A percentile compares a stretch with the other conserved stretches of the same genome.
phyloP scores from a whole-genome alignment of 2,888 invertebrate genomes.

The Uropetala carovei region DNA sequence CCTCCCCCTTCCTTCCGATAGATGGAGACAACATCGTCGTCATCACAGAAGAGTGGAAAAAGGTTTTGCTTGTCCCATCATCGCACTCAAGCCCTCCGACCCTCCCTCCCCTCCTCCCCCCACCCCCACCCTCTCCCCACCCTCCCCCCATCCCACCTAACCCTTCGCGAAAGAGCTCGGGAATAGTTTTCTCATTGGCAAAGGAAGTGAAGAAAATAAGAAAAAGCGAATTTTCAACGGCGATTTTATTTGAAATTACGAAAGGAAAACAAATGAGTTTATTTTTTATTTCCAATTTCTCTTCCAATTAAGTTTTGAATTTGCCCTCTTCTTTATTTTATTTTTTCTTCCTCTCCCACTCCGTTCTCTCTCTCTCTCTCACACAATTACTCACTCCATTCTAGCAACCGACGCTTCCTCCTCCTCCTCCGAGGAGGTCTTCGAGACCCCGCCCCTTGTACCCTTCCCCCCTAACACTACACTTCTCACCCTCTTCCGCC shows the following conservation, averaged over 20 bases:
- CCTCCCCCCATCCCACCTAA: not conserved
- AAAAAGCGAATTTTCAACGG: slow-evolving; percentile 23
- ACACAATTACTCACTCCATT: slow-evolving; percentile 13
- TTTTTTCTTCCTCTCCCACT: slow-evolving; percentile 29
- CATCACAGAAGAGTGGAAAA: slow-evolving; percentile 58
- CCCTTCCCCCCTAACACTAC: not conserved
- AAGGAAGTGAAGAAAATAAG: slow-evolving; percentile 43
- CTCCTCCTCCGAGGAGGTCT: not conserved
- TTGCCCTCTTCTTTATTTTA: not conserved
- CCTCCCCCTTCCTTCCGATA: slow-evolving; percentile 1
- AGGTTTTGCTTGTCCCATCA: slow-evolving; percentile 41
- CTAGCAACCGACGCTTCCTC: not conserved
- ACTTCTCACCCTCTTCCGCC: not conserved
- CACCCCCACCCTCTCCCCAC: not conserved
- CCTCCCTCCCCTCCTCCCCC: not conserved
- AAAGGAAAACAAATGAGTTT: slow-evolving; percentile 64
- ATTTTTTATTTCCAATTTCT: slow-evolving; percentile 63
- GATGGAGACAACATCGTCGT: slow-evolving; percentile 55
- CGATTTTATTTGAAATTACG: slow-evolving; percentile 63
- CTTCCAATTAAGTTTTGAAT: slow-evolving; percentile 64
- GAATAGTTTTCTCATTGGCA: slow-evolving; percentile 59
- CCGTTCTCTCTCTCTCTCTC: not conserved
- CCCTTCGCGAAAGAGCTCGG: not conserved
- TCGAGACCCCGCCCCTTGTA: not conserved
- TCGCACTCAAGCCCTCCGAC: not conserved